Evolutionary conservation across 2,888 invertebrate genomes (phyloP).

Genomic region (Nowickia ferox): DNA sequence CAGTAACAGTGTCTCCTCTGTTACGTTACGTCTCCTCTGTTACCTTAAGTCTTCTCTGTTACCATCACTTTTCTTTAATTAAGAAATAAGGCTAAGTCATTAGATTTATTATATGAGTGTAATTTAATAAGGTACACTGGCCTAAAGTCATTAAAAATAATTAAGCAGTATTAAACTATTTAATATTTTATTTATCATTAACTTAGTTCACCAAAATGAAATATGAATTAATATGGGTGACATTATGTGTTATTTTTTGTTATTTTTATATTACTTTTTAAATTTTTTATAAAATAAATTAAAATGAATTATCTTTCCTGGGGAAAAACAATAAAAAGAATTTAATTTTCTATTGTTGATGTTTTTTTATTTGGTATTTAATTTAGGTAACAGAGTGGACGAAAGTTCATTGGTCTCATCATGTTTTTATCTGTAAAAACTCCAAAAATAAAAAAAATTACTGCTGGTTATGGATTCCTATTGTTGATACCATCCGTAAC

Average conservation of each 20-base stretch:
- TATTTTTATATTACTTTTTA: slow-evolving; percentile 51
- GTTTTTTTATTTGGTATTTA: slow-evolving; percentile 15
- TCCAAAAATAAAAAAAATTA: slow-evolving; percentile 43
- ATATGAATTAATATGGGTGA: slow-evolving; percentile 48
- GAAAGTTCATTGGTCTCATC: slow-evolving; percentile 50
- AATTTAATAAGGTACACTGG: too few relatives aligned
- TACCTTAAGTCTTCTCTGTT: slow-evolving; percentile 47
- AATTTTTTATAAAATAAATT: slow-evolving; percentile 48
- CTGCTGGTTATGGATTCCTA: slow-evolving; percentile 52
- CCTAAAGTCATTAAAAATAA: slow-evolving; percentile 46
- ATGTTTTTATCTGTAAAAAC: slow-evolving; percentile 19
- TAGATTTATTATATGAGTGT: too few relatives aligned
- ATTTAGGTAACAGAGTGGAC: slow-evolving; percentile 50
- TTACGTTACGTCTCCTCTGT: slow-evolving; percentile 50
- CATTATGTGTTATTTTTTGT: slow-evolving; percentile 52
- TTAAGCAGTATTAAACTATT: slow-evolving; percentile 43
- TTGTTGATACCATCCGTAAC: slow-evolving; percentile 37
- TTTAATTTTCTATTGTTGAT: slow-evolving; percentile 51
- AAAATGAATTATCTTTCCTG: slow-evolving; percentile 51
- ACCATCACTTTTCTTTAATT: slow-evolving; percentile 46
- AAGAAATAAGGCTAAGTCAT: slow-evolving; percentile 53
- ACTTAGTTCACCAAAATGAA: slow-evolving; percentile 41
- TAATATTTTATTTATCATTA: slow-evolving; percentile 49
- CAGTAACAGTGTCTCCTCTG: slow-evolving; percentile 55
- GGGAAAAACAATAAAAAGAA: slow-evolving; percentile 48